Evolutionary conservation across 1,140 invertebrate species (phyloP), one percentile per base, ranked within the genome.

Genomic region (Acyrthosiphon pisum): DNA sequence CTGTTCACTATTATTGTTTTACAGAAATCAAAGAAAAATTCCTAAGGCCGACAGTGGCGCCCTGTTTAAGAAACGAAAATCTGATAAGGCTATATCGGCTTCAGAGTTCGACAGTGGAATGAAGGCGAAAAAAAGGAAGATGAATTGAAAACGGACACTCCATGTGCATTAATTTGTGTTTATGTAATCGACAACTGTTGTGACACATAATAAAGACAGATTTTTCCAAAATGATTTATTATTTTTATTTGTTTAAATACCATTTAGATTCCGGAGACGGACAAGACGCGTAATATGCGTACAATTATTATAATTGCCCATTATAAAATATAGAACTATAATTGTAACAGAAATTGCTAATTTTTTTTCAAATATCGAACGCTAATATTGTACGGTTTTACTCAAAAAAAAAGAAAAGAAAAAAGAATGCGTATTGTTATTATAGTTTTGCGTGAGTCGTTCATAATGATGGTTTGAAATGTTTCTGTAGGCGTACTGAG

Each of bases 81-180:
- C 76, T 0, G 91, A 93, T 23, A 83, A 50, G 30, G 8, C n/a
- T 11, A 37, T 46, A 56, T 84, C 76, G n/a, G 26, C 91, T 37
- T 93, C 91, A 4, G 91, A 93, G 48, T 93, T 93, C 48, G 91
- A 93, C 37, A 93, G 91, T 48, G 91, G 91, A 83, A 53, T 93
- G 76, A 93, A 93, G 26, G n/a, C 81, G 30, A 93, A 93, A 26
- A 93, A 53, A 41, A 50, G 91, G 35, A 93, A 93, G 84, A 93
- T 93, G 91, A 93, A 93, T 93, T 93, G 35, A 68, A 30, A 53
- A 18, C 41, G 35, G 87, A 35, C 14, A 18, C 35, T 9, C n/a
- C n/a, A 1, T 2, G 22, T 53, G 4, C 20, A 46, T 46, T 11
- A 30, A 86, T 30, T 48, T 30, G n/a, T 26, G 48, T 53, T 89